phyloP scores from a whole-genome alignment of 2,888 invertebrate species.

The Drosophila suboccidentalis region DNA sequence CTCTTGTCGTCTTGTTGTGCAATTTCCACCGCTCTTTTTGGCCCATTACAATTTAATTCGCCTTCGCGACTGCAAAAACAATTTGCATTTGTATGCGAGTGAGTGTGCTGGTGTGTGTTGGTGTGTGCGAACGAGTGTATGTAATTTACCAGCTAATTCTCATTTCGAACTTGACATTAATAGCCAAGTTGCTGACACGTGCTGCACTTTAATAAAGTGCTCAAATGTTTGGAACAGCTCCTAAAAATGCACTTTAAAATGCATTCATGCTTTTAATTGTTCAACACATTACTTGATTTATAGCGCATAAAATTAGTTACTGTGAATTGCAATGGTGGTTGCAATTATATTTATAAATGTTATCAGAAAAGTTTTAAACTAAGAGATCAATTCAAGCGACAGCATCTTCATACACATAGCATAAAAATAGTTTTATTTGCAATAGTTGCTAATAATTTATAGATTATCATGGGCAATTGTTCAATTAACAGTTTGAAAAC shows the following conservation, averaged over 20 bases:
- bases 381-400: slow-evolving; percentile 1
- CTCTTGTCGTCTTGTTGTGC: slow-evolving; percentile 32
- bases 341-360: background rate
- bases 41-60: slow-evolving; percentile 63
- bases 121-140: slow-evolving; percentile 25
- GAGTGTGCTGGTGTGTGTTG: slow-evolving; percentile 2
- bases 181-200: slow-evolving; percentile 66
- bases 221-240: slow-evolving; percentile 14
- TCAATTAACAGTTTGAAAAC: slow-evolving; percentile 15
- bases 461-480: slow-evolving; percentile 16
- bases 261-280: slow-evolving; percentile 44
- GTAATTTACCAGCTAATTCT: slow-evolving; percentile 62
- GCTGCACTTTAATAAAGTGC: slow-evolving; percentile 56
- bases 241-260: slow-evolving; percentile 42
- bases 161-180: slow-evolving; percentile 75
- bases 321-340: background rate
- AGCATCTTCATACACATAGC: background rate
- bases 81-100: slow-evolving; percentile 62
- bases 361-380: background rate
- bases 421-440: background rate
- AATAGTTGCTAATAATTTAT: background rate
- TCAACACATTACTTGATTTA: slow-evolving; percentile 25
- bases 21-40: slow-evolving; percentile 51
- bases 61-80: slow-evolving; percentile 54
- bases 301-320: slow-evolving; percentile 16